Base-by-base conservation (phyloP, 1,140 invertebrate genomes). In the Eumaeus atala region DNA sequence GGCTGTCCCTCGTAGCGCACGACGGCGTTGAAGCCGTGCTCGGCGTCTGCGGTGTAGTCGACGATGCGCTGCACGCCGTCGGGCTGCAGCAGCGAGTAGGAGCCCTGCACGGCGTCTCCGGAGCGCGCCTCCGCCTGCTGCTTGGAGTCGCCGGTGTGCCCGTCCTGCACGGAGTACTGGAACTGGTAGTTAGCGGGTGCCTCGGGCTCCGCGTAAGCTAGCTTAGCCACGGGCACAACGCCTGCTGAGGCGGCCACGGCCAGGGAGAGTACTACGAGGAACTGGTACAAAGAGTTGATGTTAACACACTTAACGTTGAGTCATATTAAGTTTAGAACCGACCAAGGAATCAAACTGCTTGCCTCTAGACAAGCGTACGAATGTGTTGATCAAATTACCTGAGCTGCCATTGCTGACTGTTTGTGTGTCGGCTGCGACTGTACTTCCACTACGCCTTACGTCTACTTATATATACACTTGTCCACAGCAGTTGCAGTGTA, bases 121-220 rank as follows among this genome's bases (percentile, higher is more conserved):
- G 44, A 50, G 38, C 61, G 61, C 40, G 67, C 61, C 61, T 88
- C 85, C 47, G 78, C 64, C 61, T 84, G 78, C 48, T 70, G 62
- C 67, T 88, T 87, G 35, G 35, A n/a, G 35, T 37, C 86, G 16
- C 89, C 86, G 55, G 64, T 85, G 59, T 87, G 76, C 10, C 72
- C 87, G 67, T 92, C 91, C 62, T 91, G 90, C 3, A 93, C 90
- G 54, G 90, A 90, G 68, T 92, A 92, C 11, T 88, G 83, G 70
- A 91, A 93, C 53, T 90, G 89, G 85, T 92, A 92, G 62, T 91
- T 90, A 8, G 91, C 91, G 10, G 90, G 89, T 44, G 88, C 85
- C 61, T 89, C 87, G 14, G 78, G 72, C 61, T 87, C 88, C 7
- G 71, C 73, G 64, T 83, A 79, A 0, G 63, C 74, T 35, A 77